Evolutionary conservation across 2,888 invertebrate species (phyloP), one percentile per base, ranked within the genome.

Genomic region (Nemoura dubitans): DNA sequence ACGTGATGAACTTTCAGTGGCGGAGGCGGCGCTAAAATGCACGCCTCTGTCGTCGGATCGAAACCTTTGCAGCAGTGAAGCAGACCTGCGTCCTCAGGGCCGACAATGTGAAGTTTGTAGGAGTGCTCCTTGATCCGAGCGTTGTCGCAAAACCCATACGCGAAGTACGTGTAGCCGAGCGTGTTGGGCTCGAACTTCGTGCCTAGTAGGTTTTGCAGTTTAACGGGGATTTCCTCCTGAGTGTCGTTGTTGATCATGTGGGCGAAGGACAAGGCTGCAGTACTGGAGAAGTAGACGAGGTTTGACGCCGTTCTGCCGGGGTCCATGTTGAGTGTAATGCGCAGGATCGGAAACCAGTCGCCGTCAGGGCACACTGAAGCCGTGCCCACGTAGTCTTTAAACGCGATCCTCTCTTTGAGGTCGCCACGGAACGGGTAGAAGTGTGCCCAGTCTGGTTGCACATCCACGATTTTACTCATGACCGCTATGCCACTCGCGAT

Each of bases 131-230:
- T 89, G 25, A 85, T 83, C 16, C 36, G 81, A 0, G 85, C 43
- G 7, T 88, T 84, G 0, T 89, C 88, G 36, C 36, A 88, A 88
- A 89, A 89, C 0, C 90, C 90, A 25, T 90, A 90, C 21, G 89
- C 90, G 29, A 90, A 87, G 0, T 90, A 80, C 10, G 90, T 90
- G 85, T 90, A 90, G 0, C 90, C 90, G 0, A 83, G n/a, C 7
- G 86, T 84, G 7, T 87, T 85, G 0, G 89, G 28, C 0, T 27
- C 27, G 3, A 59, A 59, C 16, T 7, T 21, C 2, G 21, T 1
- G 21, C 14, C 14, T 59, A 14, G 2, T 7, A 59, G 2, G 21
- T 59, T 59, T 42, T 89, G 90, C 14, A 84, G 14, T 25, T 84
- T 77, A 16, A 89, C 88, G 0, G 86, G 10, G 26, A 90, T 85